Conservation (phyloP, 37 sponge, comb jelly and placozoan species). For the Hexactinellida sp. region DNA sequence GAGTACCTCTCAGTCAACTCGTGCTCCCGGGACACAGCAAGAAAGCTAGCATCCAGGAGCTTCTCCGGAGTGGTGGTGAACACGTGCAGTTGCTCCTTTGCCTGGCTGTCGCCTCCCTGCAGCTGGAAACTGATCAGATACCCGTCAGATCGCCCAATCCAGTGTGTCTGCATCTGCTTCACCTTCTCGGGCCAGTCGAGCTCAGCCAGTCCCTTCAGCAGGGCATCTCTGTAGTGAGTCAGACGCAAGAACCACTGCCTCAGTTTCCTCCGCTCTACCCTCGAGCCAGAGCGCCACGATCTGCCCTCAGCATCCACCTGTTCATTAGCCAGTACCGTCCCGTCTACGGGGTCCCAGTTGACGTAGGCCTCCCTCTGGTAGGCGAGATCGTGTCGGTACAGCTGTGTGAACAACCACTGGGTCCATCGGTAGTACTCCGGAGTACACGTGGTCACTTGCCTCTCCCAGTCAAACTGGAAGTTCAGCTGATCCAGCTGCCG, state of each 20-base stretch:
- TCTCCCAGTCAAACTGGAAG: slow-evolving; percentile 30
- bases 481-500: slow-evolving; percentile 21
- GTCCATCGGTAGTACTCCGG: slow-evolving; percentile 39
- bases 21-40: not conserved
- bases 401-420: slow-evolving; percentile 26
- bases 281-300: slow-evolving; percentile 25
- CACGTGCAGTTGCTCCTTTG: not conserved
- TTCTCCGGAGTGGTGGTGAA: not conserved
- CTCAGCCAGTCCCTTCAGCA: slow-evolving; percentile 12
- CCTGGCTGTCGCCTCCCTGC: not conserved
- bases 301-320: slow-evolving; percentile 29
- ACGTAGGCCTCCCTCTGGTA: slow-evolving; percentile 22
- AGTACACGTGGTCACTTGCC: slow-evolving; percentile 21
- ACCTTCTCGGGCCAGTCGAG: slow-evolving; percentile 33
- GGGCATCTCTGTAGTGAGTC: slow-evolving; percentile 19
- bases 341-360: slow-evolving; percentile 32
- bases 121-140: slow-evolving; percentile 16
- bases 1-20: not conserved
- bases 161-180: slow-evolving; percentile 21
- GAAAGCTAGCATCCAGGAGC: not conserved
- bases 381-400: slow-evolving; percentile 20
- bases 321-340: slow-evolving; percentile 32
- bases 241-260: slow-evolving; percentile 26
- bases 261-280: slow-evolving; percentile 19
- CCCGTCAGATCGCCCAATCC: slow-evolving; percentile 17